Percentiles rank a stretch among this genome's conserved stretches.
phyloP scores from a whole-genome alignment of 2,113 vertebrate genomes.

The Candoia aspera region DNA sequence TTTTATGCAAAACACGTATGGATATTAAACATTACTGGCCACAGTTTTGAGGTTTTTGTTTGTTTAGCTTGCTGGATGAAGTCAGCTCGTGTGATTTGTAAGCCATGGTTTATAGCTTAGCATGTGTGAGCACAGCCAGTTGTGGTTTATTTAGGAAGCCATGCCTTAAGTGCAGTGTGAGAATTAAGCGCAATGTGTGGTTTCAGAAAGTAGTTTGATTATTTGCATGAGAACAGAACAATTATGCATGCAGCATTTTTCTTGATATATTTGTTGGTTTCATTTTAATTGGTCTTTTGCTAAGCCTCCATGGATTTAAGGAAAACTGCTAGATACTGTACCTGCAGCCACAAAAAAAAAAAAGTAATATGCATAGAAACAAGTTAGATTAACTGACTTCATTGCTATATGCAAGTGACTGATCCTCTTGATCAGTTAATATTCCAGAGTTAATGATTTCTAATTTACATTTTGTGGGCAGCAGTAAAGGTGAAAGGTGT shows the following conservation, averaged over 20 bases:
- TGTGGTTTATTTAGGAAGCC: not conserved
- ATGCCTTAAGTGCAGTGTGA: not conserved
- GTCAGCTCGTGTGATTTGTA: not conserved
- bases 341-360: not conserved
- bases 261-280: not conserved
- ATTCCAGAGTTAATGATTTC: not conserved
- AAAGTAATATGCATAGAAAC: not conserved
- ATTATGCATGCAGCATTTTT: not conserved
- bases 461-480: not conserved
- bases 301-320: not conserved
- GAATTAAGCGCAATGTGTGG: not conserved
- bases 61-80: not conserved
- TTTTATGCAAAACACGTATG: not conserved
- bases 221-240: not conserved
- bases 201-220: not conserved
- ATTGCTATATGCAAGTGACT: not conserved
- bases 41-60: not conserved
- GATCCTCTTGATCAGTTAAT: not conserved
- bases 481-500: not conserved
- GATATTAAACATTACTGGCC: not conserved
- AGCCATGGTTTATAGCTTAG: not conserved
- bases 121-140: not conserved
- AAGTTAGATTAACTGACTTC: not conserved
- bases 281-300: not conserved
- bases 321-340: not conserved